phyloP scores from a whole-genome alignment of 2,113 vertebrate genomes.

The Campylomormyrus tamandua region DNA sequence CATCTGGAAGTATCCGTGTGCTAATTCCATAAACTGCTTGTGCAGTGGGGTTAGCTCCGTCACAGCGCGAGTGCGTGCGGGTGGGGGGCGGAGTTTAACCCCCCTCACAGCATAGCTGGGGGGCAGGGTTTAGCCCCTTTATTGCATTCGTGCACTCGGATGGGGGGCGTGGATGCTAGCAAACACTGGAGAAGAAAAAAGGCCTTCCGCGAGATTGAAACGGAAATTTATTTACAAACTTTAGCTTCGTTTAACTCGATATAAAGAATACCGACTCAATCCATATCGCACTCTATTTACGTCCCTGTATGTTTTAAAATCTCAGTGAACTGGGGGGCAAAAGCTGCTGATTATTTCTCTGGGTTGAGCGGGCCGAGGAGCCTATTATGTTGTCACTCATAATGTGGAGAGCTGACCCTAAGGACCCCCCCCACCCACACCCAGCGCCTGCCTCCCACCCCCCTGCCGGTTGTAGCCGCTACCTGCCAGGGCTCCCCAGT shows the following conservation, averaged over 20 bases:
- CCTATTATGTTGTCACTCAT: neutral
- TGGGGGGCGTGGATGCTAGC: neutral
- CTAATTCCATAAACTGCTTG: neutral
- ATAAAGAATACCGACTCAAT: neutral
- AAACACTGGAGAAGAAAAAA: neutral
- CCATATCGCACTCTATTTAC: neutral
- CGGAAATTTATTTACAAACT: neutral
- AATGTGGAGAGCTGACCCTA: neutral
- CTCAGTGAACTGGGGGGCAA: neutral
- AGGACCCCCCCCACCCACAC: neutral
- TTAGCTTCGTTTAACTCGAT: neutral
- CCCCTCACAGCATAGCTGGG: too few relatives aligned
- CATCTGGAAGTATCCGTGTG: neutral
- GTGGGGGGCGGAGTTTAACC: too few relatives aligned
- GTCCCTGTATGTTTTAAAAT: neutral
- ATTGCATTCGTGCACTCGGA: neutral
- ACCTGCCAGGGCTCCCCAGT: neutral
- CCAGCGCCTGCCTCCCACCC: neutral
- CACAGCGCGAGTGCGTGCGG: too few relatives aligned
- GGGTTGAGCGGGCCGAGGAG: neutral
- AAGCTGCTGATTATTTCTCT: neutral
- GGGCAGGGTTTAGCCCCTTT: too few relatives aligned
- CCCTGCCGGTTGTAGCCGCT: too few relatives aligned
- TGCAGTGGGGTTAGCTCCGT: neutral
- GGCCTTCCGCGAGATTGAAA: neutral